Evolutionary conservation across 2,888 invertebrate species (phyloP).

Genomic region (Plagiodera versicolora): DNA sequence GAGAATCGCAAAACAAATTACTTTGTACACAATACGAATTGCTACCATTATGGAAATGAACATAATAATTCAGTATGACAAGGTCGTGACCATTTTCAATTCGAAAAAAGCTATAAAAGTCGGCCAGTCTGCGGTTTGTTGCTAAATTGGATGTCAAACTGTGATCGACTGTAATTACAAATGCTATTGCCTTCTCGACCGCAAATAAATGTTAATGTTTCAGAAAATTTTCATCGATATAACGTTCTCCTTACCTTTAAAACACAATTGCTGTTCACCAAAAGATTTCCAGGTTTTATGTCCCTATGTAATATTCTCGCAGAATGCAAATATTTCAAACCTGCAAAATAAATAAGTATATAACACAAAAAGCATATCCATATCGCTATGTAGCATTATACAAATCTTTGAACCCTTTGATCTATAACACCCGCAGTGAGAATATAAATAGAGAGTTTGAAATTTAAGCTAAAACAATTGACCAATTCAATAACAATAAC

Average conservation of each 20-base stretch:
- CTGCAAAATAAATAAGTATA: constrained; percentile 62
- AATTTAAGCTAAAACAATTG: too few species aligned
- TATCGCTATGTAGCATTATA: too few species aligned
- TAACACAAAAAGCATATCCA: too few species aligned
- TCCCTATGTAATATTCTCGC: constrained; percentile 97
- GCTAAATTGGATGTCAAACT: neutral
- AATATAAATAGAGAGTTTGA: too few species aligned
- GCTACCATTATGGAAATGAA: neutral
- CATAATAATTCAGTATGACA: neutral
- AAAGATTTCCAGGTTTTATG: constrained; percentile 97
- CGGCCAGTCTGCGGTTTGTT: neutral
- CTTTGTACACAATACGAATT: neutral
- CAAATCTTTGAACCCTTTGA: too few species aligned
- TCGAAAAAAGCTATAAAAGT: neutral
- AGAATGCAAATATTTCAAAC: constrained; percentile 97
- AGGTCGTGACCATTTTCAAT: neutral
- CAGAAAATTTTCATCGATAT: neutral
- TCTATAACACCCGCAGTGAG: too few species aligned
- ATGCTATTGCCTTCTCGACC: neutral
- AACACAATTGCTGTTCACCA: constrained; percentile 99
- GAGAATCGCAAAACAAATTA: too few species aligned
- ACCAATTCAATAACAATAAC: too few species aligned
- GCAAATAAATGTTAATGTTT: neutral
- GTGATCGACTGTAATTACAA: neutral
- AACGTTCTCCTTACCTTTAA: constrained; percentile 70